Evolutionary conservation across 2,888 invertebrate species (phyloP), one percentile per base, ranked within the genome.

Genomic region (Drosophila pseudotakahashii): DNA sequence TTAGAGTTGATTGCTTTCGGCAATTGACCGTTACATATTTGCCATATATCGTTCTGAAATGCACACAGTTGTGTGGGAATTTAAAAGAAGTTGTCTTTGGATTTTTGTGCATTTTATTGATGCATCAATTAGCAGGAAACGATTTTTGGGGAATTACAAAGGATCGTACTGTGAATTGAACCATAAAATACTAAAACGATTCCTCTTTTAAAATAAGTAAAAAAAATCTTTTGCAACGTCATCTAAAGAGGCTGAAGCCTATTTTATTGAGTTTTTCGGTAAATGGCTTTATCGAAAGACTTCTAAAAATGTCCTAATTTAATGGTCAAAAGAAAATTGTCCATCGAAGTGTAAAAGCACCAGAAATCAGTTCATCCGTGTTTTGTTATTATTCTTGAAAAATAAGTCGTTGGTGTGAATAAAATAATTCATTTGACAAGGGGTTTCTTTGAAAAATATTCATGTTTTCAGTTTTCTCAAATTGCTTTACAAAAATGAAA

Each of bases 1-100:
- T 81, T 73, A 73, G 62, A 74, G 70, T 69, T 81, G 79, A 81
- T 81, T 88, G 88, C 69, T 37, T 84, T 68, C 67, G 66, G 77
- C 77, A 81, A 86, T 84, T 78, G 85, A 53, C 63, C 76, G 54
- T 75, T 75, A 70, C 72, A 50, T 52, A 48, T 34, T 44, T 51
- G 36, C 39, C 51, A 60, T 45, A 59, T 62, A 47, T 62, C 34
- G 45, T 23, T 26, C 23, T 32, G 19, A 57, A 41, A 59, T 32
- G 39, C 55, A 51, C 39, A 60, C 44, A 44, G 32, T 16, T 42
- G 36, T 11, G 19, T 7, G 30, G 30, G 32, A 37, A 13, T 37
- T 19, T 14, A 37, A 32, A 26, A 13, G 42, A 47, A 59, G 41
- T 67, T 52, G 30, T 34, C 63, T 68, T 68, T 67, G 34, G 23